Evolutionary conservation across 2,888 invertebrate genomes (phyloP).

Genomic region (Acrobasis suavella): DNA sequence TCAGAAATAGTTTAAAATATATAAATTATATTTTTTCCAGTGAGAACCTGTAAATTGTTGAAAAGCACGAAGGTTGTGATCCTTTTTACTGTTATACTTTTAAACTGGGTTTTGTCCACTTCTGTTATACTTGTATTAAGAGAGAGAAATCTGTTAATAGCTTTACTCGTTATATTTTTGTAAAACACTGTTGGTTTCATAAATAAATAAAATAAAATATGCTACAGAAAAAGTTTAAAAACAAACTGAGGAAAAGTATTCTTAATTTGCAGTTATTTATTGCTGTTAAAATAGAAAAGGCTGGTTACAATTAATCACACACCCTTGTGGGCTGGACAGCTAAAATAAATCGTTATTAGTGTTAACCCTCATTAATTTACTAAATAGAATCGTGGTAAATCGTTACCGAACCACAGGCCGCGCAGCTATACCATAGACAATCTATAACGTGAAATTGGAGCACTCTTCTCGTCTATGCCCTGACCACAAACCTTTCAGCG

Average conservation of each 20-base stretch:
- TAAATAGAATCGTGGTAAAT: constrained; percentile 19
- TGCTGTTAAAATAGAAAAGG: constrained; percentile 4
- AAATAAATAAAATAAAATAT: no score
- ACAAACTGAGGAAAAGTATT: background rate
- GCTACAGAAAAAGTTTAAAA: no score
- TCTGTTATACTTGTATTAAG: no score
- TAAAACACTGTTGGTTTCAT: no score
- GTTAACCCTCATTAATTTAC: constrained; percentile 22
- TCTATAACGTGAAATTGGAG: constrained; percentile 2
- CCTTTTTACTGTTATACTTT: no score
- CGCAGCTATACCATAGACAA: constrained; percentile 14
- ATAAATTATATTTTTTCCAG: no score
- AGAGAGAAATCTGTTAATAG: no score
- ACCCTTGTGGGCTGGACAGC: constrained; percentile 12
- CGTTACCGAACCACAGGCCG: constrained; percentile 3
- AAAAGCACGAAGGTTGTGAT: no score
- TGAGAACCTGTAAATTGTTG: no score
- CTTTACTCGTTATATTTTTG: no score
- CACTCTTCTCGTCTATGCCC: constrained; percentile 1
- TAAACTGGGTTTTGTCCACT: no score
- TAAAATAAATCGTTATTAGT: constrained; percentile 23
- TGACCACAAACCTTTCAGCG: constrained; percentile 2
- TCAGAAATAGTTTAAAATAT: no score
- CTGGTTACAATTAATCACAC: constrained; percentile 12
- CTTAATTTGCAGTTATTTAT: background rate